Percentiles rank a stretch among this genome's conserved stretches.
phyloP scores from a whole-genome alignment of 2,888 invertebrate species.

The Acanthosepion lycidas region DNA sequence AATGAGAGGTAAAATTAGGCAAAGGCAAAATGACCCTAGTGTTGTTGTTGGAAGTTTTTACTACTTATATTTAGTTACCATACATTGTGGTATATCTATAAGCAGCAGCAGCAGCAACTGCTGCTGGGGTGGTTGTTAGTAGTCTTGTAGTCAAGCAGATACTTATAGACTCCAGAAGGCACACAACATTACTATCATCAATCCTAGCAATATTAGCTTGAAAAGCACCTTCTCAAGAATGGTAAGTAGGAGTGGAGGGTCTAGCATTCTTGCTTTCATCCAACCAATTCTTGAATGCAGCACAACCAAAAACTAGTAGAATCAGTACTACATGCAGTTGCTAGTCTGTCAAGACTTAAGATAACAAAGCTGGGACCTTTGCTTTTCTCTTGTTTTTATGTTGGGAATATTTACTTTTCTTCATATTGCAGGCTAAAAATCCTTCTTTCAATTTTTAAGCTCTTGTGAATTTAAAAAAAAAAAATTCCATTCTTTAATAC shows the following conservation, averaged over 20 bases:
- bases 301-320: constrained; percentile 16
- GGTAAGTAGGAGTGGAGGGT: not conserved
- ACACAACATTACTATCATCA: not conserved
- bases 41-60: not conserved
- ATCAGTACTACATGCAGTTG: not conserved
- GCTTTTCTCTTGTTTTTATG: not conserved
- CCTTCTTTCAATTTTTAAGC: not conserved
- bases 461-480: not conserved
- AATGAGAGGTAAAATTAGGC: not conserved
- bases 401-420: not conserved
- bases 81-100: not conserved
- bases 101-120: constrained; percentile 15
- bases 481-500: not conserved
- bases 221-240: not conserved
- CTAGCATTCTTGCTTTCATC: constrained; percentile 14
- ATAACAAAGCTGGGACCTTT: constrained; percentile 16
- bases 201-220: not conserved
- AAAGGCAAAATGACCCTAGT: not conserved
- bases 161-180: not conserved
- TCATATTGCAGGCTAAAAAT: not conserved
- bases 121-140: not conserved
- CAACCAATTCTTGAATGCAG: constrained; percentile 14
- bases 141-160: not conserved
- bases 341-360: not conserved
- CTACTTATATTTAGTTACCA: constrained; percentile 33